phyloP scores from a whole-genome alignment of 2,797 vertebrate species.

The Hapalemur alaotrensis region DNA sequence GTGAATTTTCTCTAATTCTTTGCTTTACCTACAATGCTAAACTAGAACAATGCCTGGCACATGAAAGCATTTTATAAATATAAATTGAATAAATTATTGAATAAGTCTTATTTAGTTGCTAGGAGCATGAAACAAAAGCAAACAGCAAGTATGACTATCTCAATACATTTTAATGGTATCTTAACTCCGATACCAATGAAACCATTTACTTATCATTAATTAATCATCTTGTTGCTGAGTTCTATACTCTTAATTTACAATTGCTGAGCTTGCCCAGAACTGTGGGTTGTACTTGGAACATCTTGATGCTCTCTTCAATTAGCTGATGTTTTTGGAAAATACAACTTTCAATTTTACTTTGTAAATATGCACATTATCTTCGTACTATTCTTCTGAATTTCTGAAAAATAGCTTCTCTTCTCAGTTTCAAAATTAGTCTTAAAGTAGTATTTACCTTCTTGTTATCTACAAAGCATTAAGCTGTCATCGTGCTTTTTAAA shows the following conservation, averaged over 20 bases:
- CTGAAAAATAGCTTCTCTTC: background rate
- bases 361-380: background rate
- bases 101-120: background rate
- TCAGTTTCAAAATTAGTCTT: conserved; percentile 5
- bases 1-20: background rate
- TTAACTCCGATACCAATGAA: background rate
- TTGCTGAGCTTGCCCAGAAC: background rate
- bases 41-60: background rate
- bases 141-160: background rate
- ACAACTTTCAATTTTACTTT: conserved; percentile 42
- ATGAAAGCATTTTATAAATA: background rate
- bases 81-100: background rate
- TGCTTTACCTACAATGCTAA: background rate
- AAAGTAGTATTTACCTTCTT: background rate
- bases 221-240: background rate
- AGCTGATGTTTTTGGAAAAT: conserved; percentile 2
- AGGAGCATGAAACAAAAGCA: background rate
- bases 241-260: background rate
- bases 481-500: background rate
- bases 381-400: background rate
- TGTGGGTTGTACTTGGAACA: background rate
- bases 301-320: background rate
- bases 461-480: conserved; percentile 18
- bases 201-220: background rate
- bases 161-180: background rate